phyloP scores from a whole-genome alignment of 2,888 invertebrate genomes.

The Andricus quercusramuli region DNA sequence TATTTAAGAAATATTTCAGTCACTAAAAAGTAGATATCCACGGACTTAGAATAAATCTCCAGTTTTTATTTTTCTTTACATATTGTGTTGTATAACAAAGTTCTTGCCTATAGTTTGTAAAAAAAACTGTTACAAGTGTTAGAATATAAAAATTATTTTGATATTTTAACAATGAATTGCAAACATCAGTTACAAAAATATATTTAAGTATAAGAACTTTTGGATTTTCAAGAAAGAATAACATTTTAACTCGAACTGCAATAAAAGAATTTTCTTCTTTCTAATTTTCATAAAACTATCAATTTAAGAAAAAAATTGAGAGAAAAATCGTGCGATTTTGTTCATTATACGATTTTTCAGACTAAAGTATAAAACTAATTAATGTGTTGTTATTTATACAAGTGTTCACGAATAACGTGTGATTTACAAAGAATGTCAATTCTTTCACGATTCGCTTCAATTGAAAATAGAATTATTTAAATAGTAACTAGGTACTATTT shows the following conservation, averaged over 20 bases:
- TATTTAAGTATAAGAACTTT: neutral
- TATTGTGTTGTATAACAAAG: neutral
- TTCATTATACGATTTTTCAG: neutral
- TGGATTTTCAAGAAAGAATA: neutral
- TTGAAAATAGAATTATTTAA: neutral
- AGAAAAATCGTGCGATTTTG: neutral
- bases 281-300: neutral
- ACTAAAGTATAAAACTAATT: neutral
- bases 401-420: neutral
- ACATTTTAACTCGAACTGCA: neutral
- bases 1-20: neutral
- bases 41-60: neutral
- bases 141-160: neutral
- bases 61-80: neutral
- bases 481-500: constrained; percentile 1
- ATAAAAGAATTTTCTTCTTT: neutral
- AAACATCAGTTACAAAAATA: neutral
- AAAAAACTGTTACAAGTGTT: neutral
- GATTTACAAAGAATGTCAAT: neutral
- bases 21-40: neutral
- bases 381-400: neutral
- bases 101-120: neutral
- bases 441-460: neutral
- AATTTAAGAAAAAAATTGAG: neutral
- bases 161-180: neutral